These are phyloP conservation scores for Ceratothoa steindachneri DNA, from an alignment of 2,888 invertebrate species.

Conservation along the genomic window DNA sequence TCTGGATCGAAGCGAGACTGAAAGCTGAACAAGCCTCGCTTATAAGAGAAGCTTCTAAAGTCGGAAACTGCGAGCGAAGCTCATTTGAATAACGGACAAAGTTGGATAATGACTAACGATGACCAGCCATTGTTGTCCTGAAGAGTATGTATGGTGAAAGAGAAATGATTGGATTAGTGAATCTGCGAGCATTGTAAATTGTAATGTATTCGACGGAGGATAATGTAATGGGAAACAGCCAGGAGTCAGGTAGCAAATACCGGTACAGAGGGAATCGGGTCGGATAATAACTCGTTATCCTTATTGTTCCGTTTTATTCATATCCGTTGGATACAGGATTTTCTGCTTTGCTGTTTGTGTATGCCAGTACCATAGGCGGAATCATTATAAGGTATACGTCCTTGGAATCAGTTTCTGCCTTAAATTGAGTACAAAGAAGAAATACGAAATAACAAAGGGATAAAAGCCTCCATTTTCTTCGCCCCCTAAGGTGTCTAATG, in stretches of 20 bases:
- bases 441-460: too few species aligned
- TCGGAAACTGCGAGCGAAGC: background rate
- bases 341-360: background rate
- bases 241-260: background rate
- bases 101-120: background rate
- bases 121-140: background rate
- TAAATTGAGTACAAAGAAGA: too few species aligned
- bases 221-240: background rate
- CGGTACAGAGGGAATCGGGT: background rate
- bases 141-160: background rate
- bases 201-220: background rate
- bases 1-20: too few species aligned
- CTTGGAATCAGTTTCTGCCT: too few species aligned
- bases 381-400: too few species aligned
- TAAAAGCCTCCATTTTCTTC: too few species aligned
- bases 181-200: background rate
- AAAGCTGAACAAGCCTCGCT: too few species aligned
- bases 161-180: conserved; percentile 1
- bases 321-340: background rate
- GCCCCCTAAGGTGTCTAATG: too few species aligned
- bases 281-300: background rate
- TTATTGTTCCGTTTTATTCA: background rate
- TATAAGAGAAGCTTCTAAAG: too few species aligned
- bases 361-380: too few species aligned
- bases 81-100: background rate